These are phyloP conservation scores for Capitulum mitella DNA, from an alignment of 2,888 invertebrate species.

Conservation along the genomic window DNA sequence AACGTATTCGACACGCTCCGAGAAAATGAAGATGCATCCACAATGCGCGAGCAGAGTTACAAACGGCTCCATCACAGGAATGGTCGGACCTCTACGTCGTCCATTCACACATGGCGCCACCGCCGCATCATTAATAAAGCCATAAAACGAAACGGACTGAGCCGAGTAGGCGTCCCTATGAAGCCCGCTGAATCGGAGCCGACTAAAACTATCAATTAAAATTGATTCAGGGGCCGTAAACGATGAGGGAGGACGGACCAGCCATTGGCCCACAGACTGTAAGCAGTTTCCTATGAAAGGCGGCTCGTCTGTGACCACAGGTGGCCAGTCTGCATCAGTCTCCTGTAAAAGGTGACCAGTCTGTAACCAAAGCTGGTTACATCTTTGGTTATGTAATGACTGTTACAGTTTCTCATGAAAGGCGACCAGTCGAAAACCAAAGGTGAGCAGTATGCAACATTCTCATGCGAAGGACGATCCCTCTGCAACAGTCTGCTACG, in stretches of 20 bases:
- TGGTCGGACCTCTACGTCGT: neutral
- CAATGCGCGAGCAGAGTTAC: neutral
- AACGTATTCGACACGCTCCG: neutral
- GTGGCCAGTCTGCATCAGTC: neutral
- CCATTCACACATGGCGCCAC: neutral
- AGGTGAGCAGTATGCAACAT: no score
- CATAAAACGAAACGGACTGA: neutral
- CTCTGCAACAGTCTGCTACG: no score
- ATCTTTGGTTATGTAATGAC: no score
- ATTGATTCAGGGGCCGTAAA: neutral
- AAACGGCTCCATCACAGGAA: neutral
- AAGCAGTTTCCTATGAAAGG: no score
- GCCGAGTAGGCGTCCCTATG: neutral
- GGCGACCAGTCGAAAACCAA: no score
- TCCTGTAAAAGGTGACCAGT: neutral
- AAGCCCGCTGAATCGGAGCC: neutral
- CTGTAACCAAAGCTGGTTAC: no score
- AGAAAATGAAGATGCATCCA: constrained; percentile 1
- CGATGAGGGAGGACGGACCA: neutral
- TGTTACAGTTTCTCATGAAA: no score
- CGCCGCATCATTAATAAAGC: constrained; percentile 10
- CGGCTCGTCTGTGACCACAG: neutral
- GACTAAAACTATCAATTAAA: neutral
- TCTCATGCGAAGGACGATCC: no score
- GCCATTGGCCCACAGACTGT: no score